These are phyloP conservation scores for Drosophila affinis DNA, from an alignment of 2,888 invertebrate genomes.

Conservation along the genomic window DNA sequence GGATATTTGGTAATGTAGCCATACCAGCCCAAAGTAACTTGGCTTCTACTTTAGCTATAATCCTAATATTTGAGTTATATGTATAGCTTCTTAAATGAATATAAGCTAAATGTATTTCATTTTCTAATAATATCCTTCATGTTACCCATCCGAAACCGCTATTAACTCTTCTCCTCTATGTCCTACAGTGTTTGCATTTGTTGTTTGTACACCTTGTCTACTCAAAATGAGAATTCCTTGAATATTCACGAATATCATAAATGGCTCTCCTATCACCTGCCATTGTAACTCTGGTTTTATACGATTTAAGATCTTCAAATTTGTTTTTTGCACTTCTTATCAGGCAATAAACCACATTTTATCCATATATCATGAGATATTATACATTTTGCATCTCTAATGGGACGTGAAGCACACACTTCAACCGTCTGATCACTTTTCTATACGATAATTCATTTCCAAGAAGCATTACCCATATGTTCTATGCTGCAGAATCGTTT, in stretches of 20 bases:
- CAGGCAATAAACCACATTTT: background rate
- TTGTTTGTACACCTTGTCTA: background rate
- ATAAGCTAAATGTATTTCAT: background rate
- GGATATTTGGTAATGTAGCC: accelerated
- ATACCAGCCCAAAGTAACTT: too few species aligned
- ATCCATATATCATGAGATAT: background rate
- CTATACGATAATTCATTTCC: background rate
- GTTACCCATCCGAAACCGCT: background rate
- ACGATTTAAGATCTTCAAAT: constrained; percentile 4
- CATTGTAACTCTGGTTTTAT: constrained; percentile 15
- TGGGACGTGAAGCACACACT: background rate
- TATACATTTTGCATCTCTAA: background rate
- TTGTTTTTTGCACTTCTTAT: constrained; percentile 40
- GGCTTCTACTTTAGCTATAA: background rate
- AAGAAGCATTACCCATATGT: constrained; percentile 7
- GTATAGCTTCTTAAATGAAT: background rate
- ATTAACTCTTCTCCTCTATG: background rate
- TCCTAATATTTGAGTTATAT: background rate
- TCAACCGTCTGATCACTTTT: too few species aligned
- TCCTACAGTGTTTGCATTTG: background rate
- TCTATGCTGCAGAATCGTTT: background rate
- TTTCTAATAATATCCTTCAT: background rate
- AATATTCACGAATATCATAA: background rate
- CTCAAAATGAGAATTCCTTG: background rate
- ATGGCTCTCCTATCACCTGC: background rate